Percentiles rank a stretch among this genome's conserved stretches.
Evolutionary conservation across 2,888 invertebrate species (phyloP).

Genomic region (Hermaeophaga mercurialis): DNA sequence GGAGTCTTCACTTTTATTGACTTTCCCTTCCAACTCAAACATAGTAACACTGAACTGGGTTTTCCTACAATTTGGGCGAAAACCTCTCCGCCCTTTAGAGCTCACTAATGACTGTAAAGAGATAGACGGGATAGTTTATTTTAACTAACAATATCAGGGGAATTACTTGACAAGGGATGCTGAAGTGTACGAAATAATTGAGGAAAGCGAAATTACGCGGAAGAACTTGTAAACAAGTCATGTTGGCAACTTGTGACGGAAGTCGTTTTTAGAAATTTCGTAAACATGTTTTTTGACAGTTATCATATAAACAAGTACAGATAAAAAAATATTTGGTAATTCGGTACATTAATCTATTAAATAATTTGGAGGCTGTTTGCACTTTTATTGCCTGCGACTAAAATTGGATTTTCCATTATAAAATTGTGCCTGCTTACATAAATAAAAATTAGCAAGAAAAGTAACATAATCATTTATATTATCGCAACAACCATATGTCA

Average conservation of each 20-base stretch:
- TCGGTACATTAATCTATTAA: no score
- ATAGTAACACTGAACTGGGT: background rate
- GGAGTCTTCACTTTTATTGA: background rate
- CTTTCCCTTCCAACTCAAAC: background rate
- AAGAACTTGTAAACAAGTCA: background rate
- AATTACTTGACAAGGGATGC: constrained; percentile 3
- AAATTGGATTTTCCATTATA: no score
- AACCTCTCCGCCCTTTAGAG: constrained; percentile 2
- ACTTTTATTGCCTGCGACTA: no score
- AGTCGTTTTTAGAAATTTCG: no score
- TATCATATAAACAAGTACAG: no score
- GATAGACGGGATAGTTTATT: constrained; percentile 7
- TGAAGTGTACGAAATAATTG: constrained; percentile 4
- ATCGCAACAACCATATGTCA: no score
- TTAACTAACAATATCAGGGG: constrained; percentile 7
- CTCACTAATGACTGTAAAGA: constrained; percentile 5
- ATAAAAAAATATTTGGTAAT: no score
- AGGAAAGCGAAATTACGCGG: background rate
- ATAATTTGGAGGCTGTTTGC: no score
- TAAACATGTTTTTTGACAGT: no score
- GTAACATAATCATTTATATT: no score
- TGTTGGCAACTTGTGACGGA: background rate
- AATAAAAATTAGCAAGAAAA: no score
- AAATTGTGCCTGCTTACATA: no score
- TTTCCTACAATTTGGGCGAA: constrained; percentile 5